phyloP scores from a whole-genome alignment of 2,113 vertebrate genomes.

The Lipotes vexillifer region DNA sequence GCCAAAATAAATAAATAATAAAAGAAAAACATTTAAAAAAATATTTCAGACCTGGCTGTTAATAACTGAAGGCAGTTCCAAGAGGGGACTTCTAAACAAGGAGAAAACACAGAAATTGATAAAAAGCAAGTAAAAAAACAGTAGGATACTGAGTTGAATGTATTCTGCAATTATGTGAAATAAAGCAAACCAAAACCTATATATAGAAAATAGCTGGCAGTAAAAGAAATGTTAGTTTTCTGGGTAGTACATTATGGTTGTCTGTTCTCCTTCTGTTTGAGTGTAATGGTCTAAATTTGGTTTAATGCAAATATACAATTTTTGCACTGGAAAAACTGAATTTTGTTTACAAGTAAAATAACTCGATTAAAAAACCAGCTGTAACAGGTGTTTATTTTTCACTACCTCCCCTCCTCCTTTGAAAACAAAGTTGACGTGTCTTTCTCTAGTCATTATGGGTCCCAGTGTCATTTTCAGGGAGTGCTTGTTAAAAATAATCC shows the following conservation, averaged over 20 bases:
- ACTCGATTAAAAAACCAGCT: not conserved
- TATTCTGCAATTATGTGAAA: not conserved
- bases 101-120: not conserved
- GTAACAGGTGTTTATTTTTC: not conserved
- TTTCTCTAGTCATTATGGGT: too few species aligned
- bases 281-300: not conserved
- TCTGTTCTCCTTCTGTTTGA: not conserved
- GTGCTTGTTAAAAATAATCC: not conserved
- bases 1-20: too few species aligned
- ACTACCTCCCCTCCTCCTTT: not conserved
- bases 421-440: too few species aligned
- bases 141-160: fast-evolving
- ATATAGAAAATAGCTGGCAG: not conserved
- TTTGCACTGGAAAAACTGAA: not conserved
- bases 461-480: not conserved
- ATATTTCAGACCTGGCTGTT: not conserved
- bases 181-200: not conserved
- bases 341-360: not conserved
- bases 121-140: not conserved
- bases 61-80: not conserved
- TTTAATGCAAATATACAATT: not conserved
- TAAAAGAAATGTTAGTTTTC: fast-evolving
- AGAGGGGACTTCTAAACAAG: not conserved
- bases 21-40: too few species aligned
- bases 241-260: fast-evolving